Conservation (phyloP, 2,888 invertebrate genomes). For the Stenodema calcarata region DNA sequence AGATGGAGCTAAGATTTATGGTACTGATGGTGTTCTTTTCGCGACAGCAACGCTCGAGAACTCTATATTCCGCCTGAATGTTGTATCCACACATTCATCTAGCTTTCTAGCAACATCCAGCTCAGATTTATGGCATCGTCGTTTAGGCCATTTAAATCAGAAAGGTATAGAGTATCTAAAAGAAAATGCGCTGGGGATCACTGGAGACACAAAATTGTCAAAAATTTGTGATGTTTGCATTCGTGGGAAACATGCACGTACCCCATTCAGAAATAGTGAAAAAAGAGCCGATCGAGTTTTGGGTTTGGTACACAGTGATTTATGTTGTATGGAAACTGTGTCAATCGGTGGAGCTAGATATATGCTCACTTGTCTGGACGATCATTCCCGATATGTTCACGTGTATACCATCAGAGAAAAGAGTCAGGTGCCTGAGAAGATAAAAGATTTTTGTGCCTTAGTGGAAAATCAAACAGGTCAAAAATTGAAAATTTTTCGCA, state of each 20-base stretch:
- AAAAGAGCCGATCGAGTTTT: background rate
- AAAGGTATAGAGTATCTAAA: background rate
- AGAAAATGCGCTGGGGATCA: background rate
- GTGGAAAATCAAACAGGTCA: conserved; percentile 57
- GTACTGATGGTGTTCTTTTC: no score
- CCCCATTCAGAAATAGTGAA: background rate
- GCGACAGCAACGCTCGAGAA: no score
- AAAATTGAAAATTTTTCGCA: conserved; percentile 42
- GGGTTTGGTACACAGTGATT: background rate
- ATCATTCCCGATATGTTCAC: conserved; percentile 56
- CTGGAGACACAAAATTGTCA: background rate
- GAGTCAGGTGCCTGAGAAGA: conserved; percentile 45
- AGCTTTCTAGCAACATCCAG: background rate
- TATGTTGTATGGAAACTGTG: conserved; percentile 24
- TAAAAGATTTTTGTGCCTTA: conserved; percentile 54
- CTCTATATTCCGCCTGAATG: background rate
- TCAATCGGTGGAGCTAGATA: background rate
- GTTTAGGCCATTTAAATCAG: background rate
- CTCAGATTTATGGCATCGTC: background rate
- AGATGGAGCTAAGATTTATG: no score
- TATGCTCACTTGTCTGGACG: no score
- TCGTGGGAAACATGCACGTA: background rate
- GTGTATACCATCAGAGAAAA: conserved; percentile 57
- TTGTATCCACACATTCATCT: background rate
- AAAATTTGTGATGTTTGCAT: background rate